Evolutionary conservation across 2,888 invertebrate genomes (phyloP), one percentile per base, ranked within the genome.

Genomic region (Amiota communis): DNA sequence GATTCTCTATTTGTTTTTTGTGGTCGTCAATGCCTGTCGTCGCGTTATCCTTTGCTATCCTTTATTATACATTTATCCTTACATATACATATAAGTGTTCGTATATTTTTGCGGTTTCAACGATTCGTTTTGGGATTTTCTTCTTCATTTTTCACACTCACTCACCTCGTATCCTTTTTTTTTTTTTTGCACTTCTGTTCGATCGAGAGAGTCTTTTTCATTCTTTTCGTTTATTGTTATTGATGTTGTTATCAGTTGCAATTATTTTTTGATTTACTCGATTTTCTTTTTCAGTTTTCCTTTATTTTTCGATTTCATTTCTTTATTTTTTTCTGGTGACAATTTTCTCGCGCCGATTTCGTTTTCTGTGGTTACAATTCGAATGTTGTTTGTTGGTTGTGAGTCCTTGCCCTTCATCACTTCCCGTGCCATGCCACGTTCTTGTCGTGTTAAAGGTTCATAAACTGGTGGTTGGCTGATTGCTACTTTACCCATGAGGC

Each of bases 201-300:
- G 71, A 48, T 49, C 47, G 48, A 17, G 48, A n/a, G 20, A 68
- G 17, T 53, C 67, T 68, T 68, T 68, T 65, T 36, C 48, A 48
- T 65, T 15, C 49, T 65, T 65, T 65, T 64, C 75, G 81, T 79
- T 83, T 81, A 87, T 86, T 85, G 85, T 86, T 87, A 86, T 82
- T 85, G 85, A 85, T 84, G 86, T 82, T 87, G 81, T 82, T 82
- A 87, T 86, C 87, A 85, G 83, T 77, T 77, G 86, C 84, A 85
- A 85, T 85, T 85, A 85, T 84, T 84, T 84, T 85, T 78, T 85
- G 81, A 86, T 85, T 86, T 85, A 86, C 82, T 76, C 82, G 78
- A 76, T 83, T 78, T 72, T 76, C 59, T 49, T 72, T 77, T 70
- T 70, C 63, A 74, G 69, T 61, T 23, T 47, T 64, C 64, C 12